Base-by-base conservation (phyloP, 2,888 invertebrate species). In the Thymelicus lineola region DNA sequence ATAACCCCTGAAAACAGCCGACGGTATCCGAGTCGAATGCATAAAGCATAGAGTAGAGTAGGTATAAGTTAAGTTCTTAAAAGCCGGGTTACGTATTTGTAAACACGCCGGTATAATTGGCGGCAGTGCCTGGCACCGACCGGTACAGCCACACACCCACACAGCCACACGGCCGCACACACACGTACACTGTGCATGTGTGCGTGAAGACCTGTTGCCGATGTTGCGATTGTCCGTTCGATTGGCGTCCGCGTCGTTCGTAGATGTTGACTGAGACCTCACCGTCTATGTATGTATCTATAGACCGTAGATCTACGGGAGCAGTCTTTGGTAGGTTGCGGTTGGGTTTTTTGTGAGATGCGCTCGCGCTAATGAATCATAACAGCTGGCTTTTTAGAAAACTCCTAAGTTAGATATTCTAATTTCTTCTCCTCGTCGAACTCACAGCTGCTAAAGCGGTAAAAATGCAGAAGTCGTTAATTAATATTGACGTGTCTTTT, bases 91-190 rank as follows among this genome's bases (percentile, higher is more conserved):
- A 67, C 67, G 67, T 67, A 61, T 67, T 67, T 61, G 67, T 67
- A 67, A 67, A 67, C 60, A 67, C 60, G 53, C 45, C 48, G 60
- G 59, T 50, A 62, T 72, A 72, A 72, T 72, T 70, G 65, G 60
- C 64, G 17, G 48, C 59, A 58, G 73, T 53, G 70, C 70, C 46
- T 62, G 74, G 73, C 69, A 73, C 73, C 35, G 73, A 36, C 58
- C 67, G 73, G 71, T 35, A 74, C 72, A 58, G 67, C 73, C 28
- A 3, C 28, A 28, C 28, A 28, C 28, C 28, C 28, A 28, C 28
- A 28, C 28, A 28, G 28, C 28, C 28, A 28, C 28, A 28, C 28
- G 28, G 28, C 28, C 28, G 28, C 28, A 5, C 28, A 28, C 28
- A 28, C 28, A 28, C 42, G n/a, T 20, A 53, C 63, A 58, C 65